Percentiles rank a stretch among this genome's conserved stretches.
Conservation (phyloP, 2,797 vertebrate species). For the Momotus momota region DNA sequence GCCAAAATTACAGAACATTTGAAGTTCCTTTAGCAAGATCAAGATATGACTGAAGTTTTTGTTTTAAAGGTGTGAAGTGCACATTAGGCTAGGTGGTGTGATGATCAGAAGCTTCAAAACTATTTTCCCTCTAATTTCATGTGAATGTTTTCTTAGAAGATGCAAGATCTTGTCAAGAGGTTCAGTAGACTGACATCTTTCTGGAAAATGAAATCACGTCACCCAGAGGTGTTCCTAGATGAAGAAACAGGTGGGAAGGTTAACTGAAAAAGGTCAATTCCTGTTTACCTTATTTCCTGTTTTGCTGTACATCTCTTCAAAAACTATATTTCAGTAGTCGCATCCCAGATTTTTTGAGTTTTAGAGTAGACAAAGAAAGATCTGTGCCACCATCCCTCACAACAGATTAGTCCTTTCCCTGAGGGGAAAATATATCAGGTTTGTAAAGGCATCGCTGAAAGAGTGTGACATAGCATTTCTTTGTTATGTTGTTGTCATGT, state of each 20-base stretch:
- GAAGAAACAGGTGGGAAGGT: constrained; percentile 22
- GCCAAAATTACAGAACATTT: not conserved
- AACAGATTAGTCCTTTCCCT: not conserved
- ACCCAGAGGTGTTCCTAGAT: not conserved
- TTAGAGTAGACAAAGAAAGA: not conserved
- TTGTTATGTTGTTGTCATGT: not conserved
- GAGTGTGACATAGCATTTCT: not conserved
- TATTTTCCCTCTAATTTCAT: not conserved
- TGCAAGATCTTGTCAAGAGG: not conserved
- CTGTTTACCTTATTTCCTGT: not conserved
- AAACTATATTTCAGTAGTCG: not conserved
- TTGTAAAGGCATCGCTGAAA: not conserved
- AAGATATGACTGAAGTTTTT: not conserved
- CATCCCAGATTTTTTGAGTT: not conserved
- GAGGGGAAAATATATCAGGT: not conserved
- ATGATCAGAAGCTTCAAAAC: not conserved
- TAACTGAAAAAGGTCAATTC: not conserved
- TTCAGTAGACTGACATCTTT: not conserved
- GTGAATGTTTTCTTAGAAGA: constrained; percentile 46
- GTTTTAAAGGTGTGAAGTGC: not conserved
- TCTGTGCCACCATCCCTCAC: not conserved
- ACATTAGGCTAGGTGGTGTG: not conserved
- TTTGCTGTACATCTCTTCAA: not conserved
- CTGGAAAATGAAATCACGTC: constrained; percentile 4
- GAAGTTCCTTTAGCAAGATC: not conserved